A percentile compares a stretch with the other conserved stretches of the same genome.
phyloP scores from a whole-genome alignment of 2,888 invertebrate species.

The Drosophila multiciliata region DNA sequence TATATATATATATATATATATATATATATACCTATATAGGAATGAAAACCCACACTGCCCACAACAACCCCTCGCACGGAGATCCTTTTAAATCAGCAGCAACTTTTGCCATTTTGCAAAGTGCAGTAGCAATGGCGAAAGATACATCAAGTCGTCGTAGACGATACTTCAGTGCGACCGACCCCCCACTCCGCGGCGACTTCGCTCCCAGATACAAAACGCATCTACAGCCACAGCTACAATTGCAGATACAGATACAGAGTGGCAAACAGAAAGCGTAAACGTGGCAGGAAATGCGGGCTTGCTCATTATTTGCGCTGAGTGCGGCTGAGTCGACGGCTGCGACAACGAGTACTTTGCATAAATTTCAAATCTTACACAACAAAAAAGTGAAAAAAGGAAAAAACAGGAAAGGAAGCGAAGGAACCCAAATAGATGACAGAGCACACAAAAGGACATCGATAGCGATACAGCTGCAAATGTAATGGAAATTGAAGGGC shows the following conservation, averaged over 20 bases:
- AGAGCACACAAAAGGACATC: conserved; percentile 82
- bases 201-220: conserved; percentile 36
- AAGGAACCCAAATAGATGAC: conserved; percentile 66
- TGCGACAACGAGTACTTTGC: conserved; percentile 76
- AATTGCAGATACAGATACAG: conserved; percentile 56
- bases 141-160: conserved; percentile 76
- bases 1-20: background rate
- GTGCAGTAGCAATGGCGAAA: conserved; percentile 67
- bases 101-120: conserved; percentile 78
- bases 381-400: conserved; percentile 29
- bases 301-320: conserved; percentile 80
- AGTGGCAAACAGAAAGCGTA: conserved; percentile 51
- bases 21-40: background rate
- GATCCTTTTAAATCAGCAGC: conserved; percentile 38
- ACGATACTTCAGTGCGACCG: conserved; percentile 57
- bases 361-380: conserved; percentile 75
- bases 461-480: conserved; percentile 77
- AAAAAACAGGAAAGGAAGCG: conserved; percentile 42
- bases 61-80: conserved; percentile 9
- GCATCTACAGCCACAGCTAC: conserved; percentile 49
- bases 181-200: conserved; percentile 30
- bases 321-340: conserved; percentile 71
- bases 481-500: conserved; percentile 79
- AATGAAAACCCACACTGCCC: conserved; percentile 1
- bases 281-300: conserved; percentile 81